Base-by-base conservation (phyloP, 2,797 vertebrate species). In the Enteromius unitaeniatus region DNA sequence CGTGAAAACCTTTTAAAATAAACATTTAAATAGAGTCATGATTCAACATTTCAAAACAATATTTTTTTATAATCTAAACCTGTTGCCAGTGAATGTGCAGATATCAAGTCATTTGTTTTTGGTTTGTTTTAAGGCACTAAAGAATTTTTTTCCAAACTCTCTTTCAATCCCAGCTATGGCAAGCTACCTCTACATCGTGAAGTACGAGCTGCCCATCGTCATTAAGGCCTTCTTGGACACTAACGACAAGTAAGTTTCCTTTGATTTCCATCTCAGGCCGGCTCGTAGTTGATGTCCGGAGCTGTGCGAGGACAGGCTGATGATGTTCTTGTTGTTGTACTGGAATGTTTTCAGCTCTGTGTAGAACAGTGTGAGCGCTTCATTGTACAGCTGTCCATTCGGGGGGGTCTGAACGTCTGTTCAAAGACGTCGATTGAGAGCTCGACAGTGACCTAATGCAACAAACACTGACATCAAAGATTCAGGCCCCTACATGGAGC, bases 171-270 rank as follows among this genome's bases (percentile, higher is more conserved):
- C 95, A 99, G 98, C 97, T 91, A 99, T 99, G 97, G 99, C 98
- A 82, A 99, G 97, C 95, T 99, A 99, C 96, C 97, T 99, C 94
- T 99, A 95, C 95, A 99, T 99, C 84, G 97, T 99, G 92, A 99
- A 99, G 93, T 99, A 99, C 82, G 98, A 99, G 92, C 95, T 99
- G 90, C 98, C 98, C 84, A 96, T 97, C 88, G 98, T 99, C 92
- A 98, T 99, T 87, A 90, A 96, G 86, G 91, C 96, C 84, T 96
- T 99, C 86, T 55, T 94, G 69, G 96, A 95, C 91, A 51, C 92
- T 81, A 90, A 65, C 85, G 91, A 94, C 77, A 94, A 88, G 97
- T 99, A 95, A 93, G 97, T 95, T 10, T 17, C 28, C 17, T 31
- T 19, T 8, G 26, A 37, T 21, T 21, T 17, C 31, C 3, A 1